Evolutionary conservation across 2,113 vertebrate species (phyloP).

Genomic region (Antennarius striatus): DNA sequence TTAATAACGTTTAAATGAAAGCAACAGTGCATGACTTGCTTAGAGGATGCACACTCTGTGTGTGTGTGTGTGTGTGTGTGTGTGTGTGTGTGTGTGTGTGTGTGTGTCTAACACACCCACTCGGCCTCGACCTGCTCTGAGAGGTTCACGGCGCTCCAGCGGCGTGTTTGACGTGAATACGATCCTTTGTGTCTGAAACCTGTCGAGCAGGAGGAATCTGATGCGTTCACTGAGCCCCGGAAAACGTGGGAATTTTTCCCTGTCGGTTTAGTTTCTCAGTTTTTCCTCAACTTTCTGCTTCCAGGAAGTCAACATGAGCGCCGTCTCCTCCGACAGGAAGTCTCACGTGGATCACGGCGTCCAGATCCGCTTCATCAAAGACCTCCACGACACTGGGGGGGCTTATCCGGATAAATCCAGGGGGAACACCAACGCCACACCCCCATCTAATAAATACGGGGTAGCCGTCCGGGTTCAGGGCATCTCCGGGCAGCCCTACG

Average conservation of each 20-base stretch:
- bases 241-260: slow-evolving; percentile 5
- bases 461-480: slow-evolving; percentile 94
- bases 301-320: slow-evolving; percentile 72
- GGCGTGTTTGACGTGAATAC: slow-evolving; percentile 56
- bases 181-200: slow-evolving; percentile 15
- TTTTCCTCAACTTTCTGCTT: background rate
- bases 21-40: background rate
- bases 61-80: no score
- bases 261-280: slow-evolving; percentile 47
- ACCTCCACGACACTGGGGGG: slow-evolving; percentile 80
- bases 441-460: slow-evolving; percentile 85
- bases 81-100: background rate
- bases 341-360: slow-evolving; percentile 88
- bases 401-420: slow-evolving; percentile 65
- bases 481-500: slow-evolving; percentile 93
- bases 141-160: slow-evolving; percentile 26
- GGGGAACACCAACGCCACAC: slow-evolving; percentile 44
- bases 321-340: slow-evolving; percentile 80
- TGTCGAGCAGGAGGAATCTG: slow-evolving; percentile 9
- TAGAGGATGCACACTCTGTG: background rate
- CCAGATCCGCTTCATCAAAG: slow-evolving; percentile 95
- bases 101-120: slow-evolving; percentile 17
- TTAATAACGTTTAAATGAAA: background rate
- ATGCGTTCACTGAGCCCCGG: no score
- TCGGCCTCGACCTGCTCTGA: slow-evolving; percentile 28